Percentiles rank a stretch among this genome's conserved stretches.
phyloP scores from a whole-genome alignment of 2,113 vertebrate species.

The Brachyistius frenatus region DNA sequence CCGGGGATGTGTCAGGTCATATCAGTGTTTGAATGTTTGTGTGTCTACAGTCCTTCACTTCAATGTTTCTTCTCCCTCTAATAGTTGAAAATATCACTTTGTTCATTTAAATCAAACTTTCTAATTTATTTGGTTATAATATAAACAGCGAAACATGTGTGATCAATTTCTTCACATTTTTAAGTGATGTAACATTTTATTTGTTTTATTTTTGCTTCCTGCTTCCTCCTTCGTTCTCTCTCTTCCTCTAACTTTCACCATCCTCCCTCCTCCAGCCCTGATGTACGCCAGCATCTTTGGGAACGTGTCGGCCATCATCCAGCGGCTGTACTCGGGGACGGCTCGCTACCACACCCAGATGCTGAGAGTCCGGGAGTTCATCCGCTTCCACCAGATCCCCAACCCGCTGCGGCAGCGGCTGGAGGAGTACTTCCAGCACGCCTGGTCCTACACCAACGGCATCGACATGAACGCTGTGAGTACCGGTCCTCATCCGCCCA shows the following conservation, averaged over 20 bases:
- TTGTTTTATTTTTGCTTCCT: background rate
- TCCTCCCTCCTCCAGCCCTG: conserved; percentile 79
- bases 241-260: background rate
- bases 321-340: conserved; percentile 90
- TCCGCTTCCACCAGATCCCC: conserved; percentile 91
- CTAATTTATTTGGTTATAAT: too few relatives aligned
- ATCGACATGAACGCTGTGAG: conserved; percentile 93
- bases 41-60: too few relatives aligned
- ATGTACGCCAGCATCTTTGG: conserved; percentile 95
- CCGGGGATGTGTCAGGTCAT: conserved; percentile 5
- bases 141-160: too few relatives aligned
- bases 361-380: conserved; percentile 89
- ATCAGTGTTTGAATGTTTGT: background rate
- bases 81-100: too few relatives aligned
- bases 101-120: too few relatives aligned
- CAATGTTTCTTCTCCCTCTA: too few relatives aligned
- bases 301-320: conserved; percentile 93
- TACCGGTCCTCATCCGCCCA: background rate
- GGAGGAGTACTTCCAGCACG: conserved; percentile 91
- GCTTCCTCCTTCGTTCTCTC: background rate
- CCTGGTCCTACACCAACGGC: conserved; percentile 92
- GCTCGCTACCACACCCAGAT: conserved; percentile 93
- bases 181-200: too few relatives aligned
- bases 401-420: conserved; percentile 88
- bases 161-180: too few relatives aligned